phyloP scores from a whole-genome alignment of 2,113 vertebrate genomes.

The Chunga burmeisteri region DNA sequence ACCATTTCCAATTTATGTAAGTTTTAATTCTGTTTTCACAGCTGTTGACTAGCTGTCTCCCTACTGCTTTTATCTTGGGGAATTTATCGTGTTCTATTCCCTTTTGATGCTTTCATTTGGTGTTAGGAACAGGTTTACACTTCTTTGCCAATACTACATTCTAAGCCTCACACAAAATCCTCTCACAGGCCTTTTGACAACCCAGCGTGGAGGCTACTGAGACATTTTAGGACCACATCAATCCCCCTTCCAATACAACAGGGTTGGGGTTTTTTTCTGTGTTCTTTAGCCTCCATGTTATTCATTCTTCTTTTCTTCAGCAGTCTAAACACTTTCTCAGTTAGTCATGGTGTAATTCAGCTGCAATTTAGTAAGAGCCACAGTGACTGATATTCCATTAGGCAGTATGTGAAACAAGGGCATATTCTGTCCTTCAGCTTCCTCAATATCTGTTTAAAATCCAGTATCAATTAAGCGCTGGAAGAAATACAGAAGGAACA shows the following conservation, averaged over 20 bases:
- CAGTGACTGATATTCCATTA: background rate
- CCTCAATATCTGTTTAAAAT: background rate
- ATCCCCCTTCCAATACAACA: background rate
- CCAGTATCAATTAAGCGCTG: background rate
- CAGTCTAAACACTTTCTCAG: background rate
- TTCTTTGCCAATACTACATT: background rate
- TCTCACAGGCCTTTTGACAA: background rate
- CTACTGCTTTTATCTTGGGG: conserved; percentile 13
- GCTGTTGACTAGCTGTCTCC: conserved; percentile 24
- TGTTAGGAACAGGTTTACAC: background rate
- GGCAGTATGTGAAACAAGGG: background rate
- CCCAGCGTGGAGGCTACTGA: background rate
- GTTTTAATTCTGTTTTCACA: conserved; percentile 52
- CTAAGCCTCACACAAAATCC: conserved; percentile 3
- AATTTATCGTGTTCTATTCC: conserved; percentile 4
- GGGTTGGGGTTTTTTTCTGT: accelerated
- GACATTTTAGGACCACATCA: background rate
- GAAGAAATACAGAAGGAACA: background rate
- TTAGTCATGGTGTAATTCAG: background rate
- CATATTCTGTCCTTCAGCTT: background rate
- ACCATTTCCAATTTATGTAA: conserved; percentile 32
- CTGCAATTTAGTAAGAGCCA: background rate
- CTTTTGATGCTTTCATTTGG: conserved; percentile 14
- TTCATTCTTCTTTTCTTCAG: background rate
- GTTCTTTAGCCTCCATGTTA: background rate